These are phyloP conservation scores for Theristicus caerulescens DNA, from an alignment of 2,113 vertebrate genomes.

Conservation along the genomic window DNA sequence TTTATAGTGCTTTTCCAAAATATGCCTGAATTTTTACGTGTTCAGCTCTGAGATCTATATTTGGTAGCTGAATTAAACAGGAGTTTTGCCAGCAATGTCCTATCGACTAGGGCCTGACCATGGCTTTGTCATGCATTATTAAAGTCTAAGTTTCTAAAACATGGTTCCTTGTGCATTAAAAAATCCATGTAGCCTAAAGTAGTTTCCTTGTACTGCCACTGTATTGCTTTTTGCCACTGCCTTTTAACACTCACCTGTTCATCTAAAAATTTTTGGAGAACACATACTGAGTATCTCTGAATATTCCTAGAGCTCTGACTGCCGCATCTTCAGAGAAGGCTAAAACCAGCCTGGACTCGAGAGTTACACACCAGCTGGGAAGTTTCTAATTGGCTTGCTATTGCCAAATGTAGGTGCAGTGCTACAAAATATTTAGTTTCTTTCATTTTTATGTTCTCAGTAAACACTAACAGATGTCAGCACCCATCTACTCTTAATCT, in stretches of 20 bases:
- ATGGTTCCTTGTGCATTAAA: neutral
- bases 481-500: neutral
- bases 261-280: neutral
- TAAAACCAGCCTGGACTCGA: neutral
- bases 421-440: neutral
- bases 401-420: neutral
- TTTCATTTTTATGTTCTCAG: slow-evolving; percentile 18
- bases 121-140: neutral
- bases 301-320: neutral
- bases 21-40: neutral
- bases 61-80: neutral
- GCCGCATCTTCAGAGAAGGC: neutral
- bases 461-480: slow-evolving; percentile 17
- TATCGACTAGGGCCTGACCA: neutral
- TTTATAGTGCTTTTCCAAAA: neutral
- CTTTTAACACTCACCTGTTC: neutral
- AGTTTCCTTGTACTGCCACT: neutral
- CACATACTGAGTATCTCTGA: neutral
- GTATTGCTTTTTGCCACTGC: neutral
- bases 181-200: neutral
- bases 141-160: neutral
- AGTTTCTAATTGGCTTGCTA: neutral
- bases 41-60: neutral
- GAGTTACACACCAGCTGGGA: neutral
- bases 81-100: neutral